A percentile compares a stretch with the other conserved stretches of the same genome.
Conservation (phyloP, 2,888 invertebrate genomes). For the Andrena dorsata region DNA sequence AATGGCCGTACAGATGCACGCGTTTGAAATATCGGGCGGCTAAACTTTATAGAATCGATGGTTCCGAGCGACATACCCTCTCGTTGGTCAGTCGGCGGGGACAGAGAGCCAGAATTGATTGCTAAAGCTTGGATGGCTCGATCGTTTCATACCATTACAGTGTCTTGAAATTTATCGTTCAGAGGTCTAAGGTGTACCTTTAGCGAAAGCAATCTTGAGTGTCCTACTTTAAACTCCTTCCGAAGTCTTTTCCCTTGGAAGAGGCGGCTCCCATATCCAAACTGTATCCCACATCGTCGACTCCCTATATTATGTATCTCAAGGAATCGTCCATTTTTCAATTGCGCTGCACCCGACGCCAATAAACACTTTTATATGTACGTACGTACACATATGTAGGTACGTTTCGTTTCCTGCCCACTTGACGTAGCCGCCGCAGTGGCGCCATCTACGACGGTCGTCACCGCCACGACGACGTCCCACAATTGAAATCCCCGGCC, state of each 20-base stretch:
- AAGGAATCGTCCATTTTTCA: conserved; percentile 3
- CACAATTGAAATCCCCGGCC: background rate
- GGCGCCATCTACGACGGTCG: background rate
- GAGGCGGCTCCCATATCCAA: background rate
- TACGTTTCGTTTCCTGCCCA: background rate
- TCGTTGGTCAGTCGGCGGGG: conserved; percentile 50
- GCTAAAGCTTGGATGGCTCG: conserved; percentile 25
- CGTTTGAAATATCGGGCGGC: conserved; percentile 67
- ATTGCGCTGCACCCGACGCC: background rate
- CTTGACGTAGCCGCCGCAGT: background rate
- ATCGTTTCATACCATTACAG: conserved; percentile 37
- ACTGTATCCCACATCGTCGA: background rate
- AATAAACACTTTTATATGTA: background rate
- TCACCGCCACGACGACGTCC: background rate
- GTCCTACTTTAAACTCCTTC: background rate
- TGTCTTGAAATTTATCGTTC: conserved; percentile 13
- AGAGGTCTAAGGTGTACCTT: conserved; percentile 9
- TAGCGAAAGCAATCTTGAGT: conserved; percentile 6
- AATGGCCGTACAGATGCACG: conserved; percentile 67
- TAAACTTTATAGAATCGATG: conserved; percentile 65
- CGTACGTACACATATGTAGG: too few relatives aligned
- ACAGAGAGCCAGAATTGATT: conserved; percentile 57
- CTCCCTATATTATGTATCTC: too few relatives aligned
- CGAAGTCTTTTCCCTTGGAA: background rate
- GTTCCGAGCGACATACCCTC: conserved; percentile 36